Conservation (phyloP, 2,888 invertebrate species). For the Aradus depressus region DNA sequence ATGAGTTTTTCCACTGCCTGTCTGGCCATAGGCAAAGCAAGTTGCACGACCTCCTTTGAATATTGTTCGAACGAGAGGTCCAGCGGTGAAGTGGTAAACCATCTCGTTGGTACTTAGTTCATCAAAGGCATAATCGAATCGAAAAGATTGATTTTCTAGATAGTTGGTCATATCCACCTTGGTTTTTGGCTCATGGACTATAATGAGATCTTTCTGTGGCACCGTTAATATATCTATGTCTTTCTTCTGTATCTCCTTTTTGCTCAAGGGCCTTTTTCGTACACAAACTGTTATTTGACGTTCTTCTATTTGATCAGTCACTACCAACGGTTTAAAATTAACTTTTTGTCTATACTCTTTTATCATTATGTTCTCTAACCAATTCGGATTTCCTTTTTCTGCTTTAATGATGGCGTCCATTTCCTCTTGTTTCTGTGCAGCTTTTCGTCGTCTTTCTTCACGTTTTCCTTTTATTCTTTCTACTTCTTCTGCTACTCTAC, state of each 20-base stretch:
- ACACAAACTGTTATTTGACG: conserved; percentile 98
- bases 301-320: conserved; percentile 77
- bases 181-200: conserved; percentile 87
- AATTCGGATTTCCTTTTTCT: conserved; percentile 31
- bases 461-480: conserved; percentile 39
- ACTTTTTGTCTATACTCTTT: conserved; percentile 73
- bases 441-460: conserved; percentile 43
- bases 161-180: conserved; percentile 98
- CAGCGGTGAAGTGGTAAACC: conserved; percentile 97
- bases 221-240: conserved; percentile 97
- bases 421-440: conserved; percentile 47
- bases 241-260: conserved; percentile 72
- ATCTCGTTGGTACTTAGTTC: conserved; percentile 89
- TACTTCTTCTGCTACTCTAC: conserved; percentile 42
- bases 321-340: conserved; percentile 76
- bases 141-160: conserved; percentile 93
- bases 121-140: conserved; percentile 98
- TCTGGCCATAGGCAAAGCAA: conserved; percentile 99
- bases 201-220: conserved; percentile 84
- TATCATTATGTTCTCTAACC: conserved; percentile 33
- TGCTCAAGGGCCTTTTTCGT: conserved; percentile 89
- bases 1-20: conserved; percentile 91
- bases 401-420: conserved; percentile 41
- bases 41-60: conserved; percentile 99
- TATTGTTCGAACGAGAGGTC: conserved; percentile 91